These are phyloP conservation scores for Xestia c-nigrum DNA, from an alignment of 2,888 invertebrate species.

Conservation along the genomic window DNA sequence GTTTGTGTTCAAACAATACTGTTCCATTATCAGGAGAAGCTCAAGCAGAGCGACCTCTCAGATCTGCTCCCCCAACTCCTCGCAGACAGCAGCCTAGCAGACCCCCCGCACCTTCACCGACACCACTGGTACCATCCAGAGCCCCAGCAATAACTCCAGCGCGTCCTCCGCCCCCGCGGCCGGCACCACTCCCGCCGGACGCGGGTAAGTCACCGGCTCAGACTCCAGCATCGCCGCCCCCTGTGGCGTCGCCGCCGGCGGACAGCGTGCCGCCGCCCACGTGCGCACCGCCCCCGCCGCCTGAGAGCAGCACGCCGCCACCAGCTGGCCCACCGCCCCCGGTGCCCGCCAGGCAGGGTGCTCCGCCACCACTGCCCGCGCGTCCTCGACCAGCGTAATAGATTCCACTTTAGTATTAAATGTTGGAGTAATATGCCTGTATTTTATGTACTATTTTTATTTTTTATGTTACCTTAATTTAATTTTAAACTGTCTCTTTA, in stretches of 20 bases:
- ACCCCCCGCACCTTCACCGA: conserved; percentile 91
- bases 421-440: conserved; percentile 24
- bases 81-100: conserved; percentile 90
- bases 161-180: conserved; percentile 91
- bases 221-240: conserved; percentile 88
- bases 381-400: conserved; percentile 86
- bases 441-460: conserved; percentile 31
- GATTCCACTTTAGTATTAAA: conserved; percentile 47
- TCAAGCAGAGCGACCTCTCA: conserved; percentile 81
- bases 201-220: conserved; percentile 80
- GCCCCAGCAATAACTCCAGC: conserved; percentile 88
- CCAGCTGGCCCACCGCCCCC: conserved; percentile 83
- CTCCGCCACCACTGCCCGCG: conserved; percentile 93
- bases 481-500: conserved; percentile 15
- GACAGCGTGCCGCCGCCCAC: conserved; percentile 92
- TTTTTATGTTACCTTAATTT: conserved; percentile 47
- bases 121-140: conserved; percentile 84
- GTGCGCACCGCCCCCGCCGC: conserved; percentile 91
- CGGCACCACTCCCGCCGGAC: conserved; percentile 89
- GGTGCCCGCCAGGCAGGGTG: conserved; percentile 90
- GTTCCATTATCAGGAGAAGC: conserved; percentile 92
- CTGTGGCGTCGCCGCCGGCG: conserved; percentile 86
- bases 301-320: conserved; percentile 80
- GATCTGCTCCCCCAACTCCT: conserved; percentile 87
- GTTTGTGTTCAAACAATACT: conserved; percentile 96